Base-by-base conservation (phyloP, 2,888 invertebrate genomes). In the Zelleria hepariella region DNA sequence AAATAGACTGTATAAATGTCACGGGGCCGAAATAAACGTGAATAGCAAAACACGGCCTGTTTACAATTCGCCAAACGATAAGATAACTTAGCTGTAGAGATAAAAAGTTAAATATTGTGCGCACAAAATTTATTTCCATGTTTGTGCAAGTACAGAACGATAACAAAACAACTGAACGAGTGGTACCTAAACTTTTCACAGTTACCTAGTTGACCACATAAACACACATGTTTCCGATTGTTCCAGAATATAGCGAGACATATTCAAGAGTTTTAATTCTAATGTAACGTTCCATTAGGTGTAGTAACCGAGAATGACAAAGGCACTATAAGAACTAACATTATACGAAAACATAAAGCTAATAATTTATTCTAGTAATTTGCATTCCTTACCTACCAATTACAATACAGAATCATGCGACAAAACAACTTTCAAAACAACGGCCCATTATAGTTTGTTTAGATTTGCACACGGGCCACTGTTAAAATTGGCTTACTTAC, bases 71-170 rank as follows among this genome's bases (percentile, higher is more conserved):
- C 32, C 61, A 21, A 58, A 26, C 47, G 64, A 64, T 64, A 64
- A 64, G 62, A 62, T 64, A 60, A 58, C n/a, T 26, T 62, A 60
- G 64, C 60, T 63, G 60, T 61, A 62, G 64, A 60, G 64, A 65
- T 66, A 66, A 60, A 47, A 25, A 23, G 53, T 23, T 53, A n/a
- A 53, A 53, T 10, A 53, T 53, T 24, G n/a, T 53, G 53, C 53
- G 53, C 53, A 53, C 23, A 51, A 51, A 51, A 51, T 51, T n/a
- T 51, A 51, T 51, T 51, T 51, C 51, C 51, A 51, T 51, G 51
- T 51, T 51, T 51, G 51, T 23, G 18, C 20, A 15, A 42, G 32
- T 15, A 10, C 4, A 32, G 10, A 15, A 4, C 32, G 32, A 32
- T 32, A 32, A 32, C 15, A n/a, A n/a, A n/a, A n/a, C n/a, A n/a